Evolutionary conservation across 2,797 vertebrate genomes (phyloP).

Genomic region (Mormyrus hasselquistii): DNA sequence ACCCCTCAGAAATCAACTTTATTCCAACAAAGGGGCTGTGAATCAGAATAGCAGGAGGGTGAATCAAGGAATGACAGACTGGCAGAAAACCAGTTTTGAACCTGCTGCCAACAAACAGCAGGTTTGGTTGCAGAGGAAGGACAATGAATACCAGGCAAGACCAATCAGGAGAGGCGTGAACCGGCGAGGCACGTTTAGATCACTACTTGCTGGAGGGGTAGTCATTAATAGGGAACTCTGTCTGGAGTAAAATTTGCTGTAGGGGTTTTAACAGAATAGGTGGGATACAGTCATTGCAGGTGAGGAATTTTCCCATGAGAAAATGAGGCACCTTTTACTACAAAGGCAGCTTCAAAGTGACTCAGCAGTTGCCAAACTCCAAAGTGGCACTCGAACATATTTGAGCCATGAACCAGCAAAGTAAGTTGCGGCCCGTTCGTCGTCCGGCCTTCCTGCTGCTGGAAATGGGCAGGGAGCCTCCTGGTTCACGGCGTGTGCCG

Average conservation of each 20-base stretch:
- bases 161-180: not conserved
- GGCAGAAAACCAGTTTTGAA: not conserved
- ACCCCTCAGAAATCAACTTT: not conserved
- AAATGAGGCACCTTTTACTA: not conserved
- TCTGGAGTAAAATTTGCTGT: not conserved
- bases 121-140: not conserved
- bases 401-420: not conserved
- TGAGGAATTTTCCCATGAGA: slow-evolving; percentile 17
- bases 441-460: not conserved
- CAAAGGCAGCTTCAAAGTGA: not conserved
- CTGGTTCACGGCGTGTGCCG: not conserved
- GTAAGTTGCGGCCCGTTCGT: not conserved
- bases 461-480: not conserved
- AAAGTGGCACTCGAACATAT: not conserved
- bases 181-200: not conserved
- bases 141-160: not conserved
- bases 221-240: not conserved
- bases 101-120: not conserved
- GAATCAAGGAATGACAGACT: not conserved
- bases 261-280: not conserved
- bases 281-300: not conserved
- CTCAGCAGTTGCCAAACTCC: not conserved
- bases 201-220: not conserved
- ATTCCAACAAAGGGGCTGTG: not conserved
- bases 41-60: not conserved